These are phyloP conservation scores for Oeneis ivallda DNA, from an alignment of 2,888 invertebrate genomes.

Conservation along the genomic window DNA sequence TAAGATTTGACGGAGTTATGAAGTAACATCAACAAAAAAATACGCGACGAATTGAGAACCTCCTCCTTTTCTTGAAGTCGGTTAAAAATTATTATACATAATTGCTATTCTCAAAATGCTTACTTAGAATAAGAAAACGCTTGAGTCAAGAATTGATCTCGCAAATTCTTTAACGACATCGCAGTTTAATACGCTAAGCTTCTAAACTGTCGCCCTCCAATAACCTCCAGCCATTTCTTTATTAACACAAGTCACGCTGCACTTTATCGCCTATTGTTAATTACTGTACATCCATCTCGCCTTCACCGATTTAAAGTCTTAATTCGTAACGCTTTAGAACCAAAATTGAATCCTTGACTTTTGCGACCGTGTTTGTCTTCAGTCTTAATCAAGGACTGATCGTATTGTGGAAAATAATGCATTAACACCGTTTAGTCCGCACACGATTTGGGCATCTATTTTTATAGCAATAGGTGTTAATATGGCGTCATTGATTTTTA, in stretches of 20 bases:
- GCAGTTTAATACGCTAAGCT: background rate
- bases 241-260: constrained; percentile 16
- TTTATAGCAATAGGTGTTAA: background rate
- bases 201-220: background rate
- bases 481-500: background rate
- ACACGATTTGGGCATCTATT: constrained; percentile 1
- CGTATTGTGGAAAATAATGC: constrained; percentile 1
- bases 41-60: too few relatives aligned
- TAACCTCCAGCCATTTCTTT: constrained; percentile 8
- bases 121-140: background rate
- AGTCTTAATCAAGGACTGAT: constrained; percentile 6
- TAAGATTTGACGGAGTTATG: too few relatives aligned
- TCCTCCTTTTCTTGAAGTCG: too few relatives aligned
- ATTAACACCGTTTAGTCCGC: background rate
- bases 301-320: background rate
- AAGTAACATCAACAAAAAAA: too few relatives aligned
- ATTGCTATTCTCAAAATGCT: too few relatives aligned
- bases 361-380: background rate
- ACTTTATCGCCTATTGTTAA: constrained; percentile 28
- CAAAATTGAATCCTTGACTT: constrained; percentile 7
- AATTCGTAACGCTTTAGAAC: background rate
- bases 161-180: background rate
- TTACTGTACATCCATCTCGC: constrained; percentile 11
- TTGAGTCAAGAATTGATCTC: background rate
- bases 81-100: too few relatives aligned